phyloP scores from a whole-genome alignment of 2,797 vertebrate genomes.

The Callimico goeldii region DNA sequence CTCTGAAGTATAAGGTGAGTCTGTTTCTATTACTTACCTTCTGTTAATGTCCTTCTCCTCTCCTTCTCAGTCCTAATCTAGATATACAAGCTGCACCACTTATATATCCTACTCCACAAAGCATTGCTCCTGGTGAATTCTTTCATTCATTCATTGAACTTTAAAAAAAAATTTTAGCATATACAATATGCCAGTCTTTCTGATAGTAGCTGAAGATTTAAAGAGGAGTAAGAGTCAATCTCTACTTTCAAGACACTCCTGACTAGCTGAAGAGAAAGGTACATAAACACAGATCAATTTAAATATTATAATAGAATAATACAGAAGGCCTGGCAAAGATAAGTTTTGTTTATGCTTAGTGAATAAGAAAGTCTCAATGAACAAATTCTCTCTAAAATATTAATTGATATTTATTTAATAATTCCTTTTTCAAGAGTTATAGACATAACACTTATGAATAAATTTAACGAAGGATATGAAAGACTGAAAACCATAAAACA shows the following conservation, averaged over 20 bases:
- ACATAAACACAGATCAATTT: not conserved
- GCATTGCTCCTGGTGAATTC: not conserved
- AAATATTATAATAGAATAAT: not conserved
- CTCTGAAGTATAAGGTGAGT: not conserved
- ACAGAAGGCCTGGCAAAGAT: not conserved
- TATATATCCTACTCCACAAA: not conserved
- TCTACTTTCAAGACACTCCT: not conserved
- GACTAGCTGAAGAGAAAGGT: not conserved
- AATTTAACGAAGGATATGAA: not conserved
- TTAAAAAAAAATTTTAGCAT: not conserved
- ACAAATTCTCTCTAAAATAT: not conserved
- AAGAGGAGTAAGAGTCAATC: not conserved
- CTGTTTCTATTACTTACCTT: not conserved
- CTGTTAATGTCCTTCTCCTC: not conserved
- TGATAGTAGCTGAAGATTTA: not conserved
- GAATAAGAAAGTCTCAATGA: not conserved
- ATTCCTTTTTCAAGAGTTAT: not conserved
- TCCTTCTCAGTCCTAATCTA: not conserved
- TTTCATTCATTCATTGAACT: not conserved
- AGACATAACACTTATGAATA: not conserved
- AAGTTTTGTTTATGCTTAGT: not conserved
- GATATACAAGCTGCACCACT: too few species aligned
- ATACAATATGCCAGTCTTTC: not conserved
- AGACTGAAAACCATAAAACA: not conserved
- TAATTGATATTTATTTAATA: not conserved